Base-by-base conservation (phyloP, 1,140 invertebrate genomes). In the Papilio helenus region DNA sequence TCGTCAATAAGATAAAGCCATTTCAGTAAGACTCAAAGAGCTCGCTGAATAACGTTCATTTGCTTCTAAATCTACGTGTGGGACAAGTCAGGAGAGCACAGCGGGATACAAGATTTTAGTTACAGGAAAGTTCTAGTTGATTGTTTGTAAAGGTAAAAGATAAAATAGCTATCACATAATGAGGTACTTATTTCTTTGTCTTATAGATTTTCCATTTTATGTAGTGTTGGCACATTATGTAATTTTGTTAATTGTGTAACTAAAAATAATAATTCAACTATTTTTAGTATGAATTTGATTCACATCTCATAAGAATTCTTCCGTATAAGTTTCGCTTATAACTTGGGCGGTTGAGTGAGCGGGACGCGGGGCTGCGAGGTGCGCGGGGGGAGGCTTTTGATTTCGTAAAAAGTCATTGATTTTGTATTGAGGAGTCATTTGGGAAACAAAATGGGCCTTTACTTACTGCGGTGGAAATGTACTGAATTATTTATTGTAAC, bases 381-480 rank as follows among this genome's bases (percentile, higher is more conserved):
- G n/a, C 23, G 58, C 58, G 61, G 61, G 78, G 49, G 74, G 65
- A 80, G 80, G 80, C 76, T 80, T 78, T 51, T 72, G 82, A 86
- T 86, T 88, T 82, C 72, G 86, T 87, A 88, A 89, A 87, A 90
- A 88, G 80, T 87, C 89, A 90, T 90, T 90, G 88, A 90, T 90
- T 90, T 87, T 85, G 85, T 88, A 88, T 90, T 86, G 85, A 73
- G 81, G 79, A 85, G 84, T 87, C 86, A 83, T 89, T 90, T 86
- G 80, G 82, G 81, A 82, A 79, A 82, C 79, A 85, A 86, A 87
- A 88, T 84, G 84, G 80, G 49, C 61, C 46, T 65, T 39, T 81
- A 83, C 82, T 83, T 85, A 85, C 68, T 73, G 73, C 10, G 61
- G 76, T 55, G 76, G 74, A 81, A 72, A 85, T 79, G 20, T 74